These are phyloP conservation scores for Synergus laeviventris DNA, from an alignment of 2,888 invertebrate species.

Conservation along the genomic window DNA sequence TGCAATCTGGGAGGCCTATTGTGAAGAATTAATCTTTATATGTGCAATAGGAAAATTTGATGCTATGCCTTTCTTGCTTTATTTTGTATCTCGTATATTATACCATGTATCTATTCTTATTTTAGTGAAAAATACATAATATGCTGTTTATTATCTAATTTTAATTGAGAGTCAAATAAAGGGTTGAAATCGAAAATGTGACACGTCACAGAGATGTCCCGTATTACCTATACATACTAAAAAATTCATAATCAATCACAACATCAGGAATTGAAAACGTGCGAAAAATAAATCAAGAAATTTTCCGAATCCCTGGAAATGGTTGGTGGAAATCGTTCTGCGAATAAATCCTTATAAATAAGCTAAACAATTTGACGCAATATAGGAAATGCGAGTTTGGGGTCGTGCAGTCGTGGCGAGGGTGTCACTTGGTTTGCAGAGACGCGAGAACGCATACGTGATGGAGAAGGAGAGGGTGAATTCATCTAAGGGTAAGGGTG, in stretches of 20 bases:
- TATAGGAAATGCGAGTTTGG: constrained; percentile 43
- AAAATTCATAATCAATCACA: background rate
- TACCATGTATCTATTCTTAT: too few relatives aligned
- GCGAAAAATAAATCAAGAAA: background rate
- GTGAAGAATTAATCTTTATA: too few relatives aligned
- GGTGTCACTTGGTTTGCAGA: constrained; percentile 49
- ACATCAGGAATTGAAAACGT: constrained; percentile 17
- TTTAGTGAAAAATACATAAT: too few relatives aligned
- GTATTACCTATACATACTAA: background rate
- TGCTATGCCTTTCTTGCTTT: too few relatives aligned
- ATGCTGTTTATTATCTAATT: too few relatives aligned
- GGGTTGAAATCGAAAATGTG: background rate
- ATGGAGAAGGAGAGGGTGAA: constrained; percentile 56
- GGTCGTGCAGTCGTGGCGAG: constrained; percentile 3
- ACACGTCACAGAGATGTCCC: too few relatives aligned
- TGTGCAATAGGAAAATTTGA: too few relatives aligned
- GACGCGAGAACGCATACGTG: constrained; percentile 62
- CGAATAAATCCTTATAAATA: constrained; percentile 63
- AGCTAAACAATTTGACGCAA: constrained; percentile 68
- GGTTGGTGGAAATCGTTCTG: constrained; percentile 18
- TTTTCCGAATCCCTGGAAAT: background rate
- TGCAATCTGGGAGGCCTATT: too few relatives aligned
- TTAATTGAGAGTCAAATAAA: too few relatives aligned
- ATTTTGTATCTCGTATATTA: too few relatives aligned
- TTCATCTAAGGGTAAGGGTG: constrained; percentile 33